Evolutionary conservation across 1,140 invertebrate genomes (phyloP), one percentile per base, ranked within the genome.

Genomic region (Drosophila biarmipes): DNA sequence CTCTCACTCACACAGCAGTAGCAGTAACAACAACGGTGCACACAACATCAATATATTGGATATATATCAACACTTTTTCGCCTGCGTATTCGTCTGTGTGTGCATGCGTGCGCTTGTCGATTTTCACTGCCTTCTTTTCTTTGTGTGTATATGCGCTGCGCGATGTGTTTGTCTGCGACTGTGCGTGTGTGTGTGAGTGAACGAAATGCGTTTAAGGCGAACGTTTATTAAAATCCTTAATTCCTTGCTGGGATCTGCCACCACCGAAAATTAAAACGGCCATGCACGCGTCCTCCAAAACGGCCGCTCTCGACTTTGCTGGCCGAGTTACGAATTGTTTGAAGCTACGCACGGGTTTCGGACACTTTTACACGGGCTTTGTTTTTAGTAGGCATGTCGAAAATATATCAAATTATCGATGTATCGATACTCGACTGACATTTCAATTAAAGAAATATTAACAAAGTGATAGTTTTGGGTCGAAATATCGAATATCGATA

Each of bases 131-230:
- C 71, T 74, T 64, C 43, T 74, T 74, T 49, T 74, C 72, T 73
- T 73, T 73, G 71, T 75, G 69, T 75, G 71, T 75, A 66, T 74
- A 74, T 74, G 72, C 57, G 71, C 71, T 72, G 34, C 55, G 69
- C 67, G 73, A 72, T 67, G 63, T 66, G 48, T 67, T 46, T 67
- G 43, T 77, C 58, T 59, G 40, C 27, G 59, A 27, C 14, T 57
- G 71, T 64, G 57, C 43, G 43, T 72, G 51, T 52, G 45, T 63
- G 76, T 74, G 14, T 27, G 45, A 46, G 17, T 10, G n/a, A 73
- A 76, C 73, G 68, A 85, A 85, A 80, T 86, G 81, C 80, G 67
- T 86, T 73, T 79, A 80, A 84, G 75, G 81, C 72, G 75, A 85
- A 74, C 73, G 62, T 69, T 80, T 51, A 34, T 51, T 68, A 82